Conservation (phyloP, 2,888 invertebrate species). For the Ochropacha duplaris region DNA sequence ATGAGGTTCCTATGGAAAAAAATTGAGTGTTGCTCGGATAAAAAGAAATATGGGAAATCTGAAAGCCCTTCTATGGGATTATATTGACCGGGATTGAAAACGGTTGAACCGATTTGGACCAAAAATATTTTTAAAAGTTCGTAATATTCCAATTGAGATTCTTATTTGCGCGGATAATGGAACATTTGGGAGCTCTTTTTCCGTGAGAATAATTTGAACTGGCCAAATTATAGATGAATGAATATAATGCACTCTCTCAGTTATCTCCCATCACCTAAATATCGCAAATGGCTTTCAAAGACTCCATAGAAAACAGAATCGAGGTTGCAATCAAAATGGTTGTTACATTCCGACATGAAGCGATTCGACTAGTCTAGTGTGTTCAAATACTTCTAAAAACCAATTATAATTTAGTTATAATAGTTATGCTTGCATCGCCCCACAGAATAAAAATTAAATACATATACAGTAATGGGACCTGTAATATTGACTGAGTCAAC, state of each 20-base stretch:
- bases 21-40: too few species aligned
- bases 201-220: too few species aligned
- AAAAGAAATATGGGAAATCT: too few species aligned
- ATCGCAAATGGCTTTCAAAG: background rate
- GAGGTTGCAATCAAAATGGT: slow-evolving; percentile 23
- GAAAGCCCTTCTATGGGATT: too few species aligned
- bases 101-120: too few species aligned
- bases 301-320: background rate
- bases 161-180: too few species aligned
- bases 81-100: too few species aligned
- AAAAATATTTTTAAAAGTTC: too few species aligned
- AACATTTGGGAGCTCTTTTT: too few species aligned
- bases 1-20: too few species aligned
- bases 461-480: slow-evolving; percentile 69
- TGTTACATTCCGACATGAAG: slow-evolving; percentile 47
- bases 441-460: slow-evolving; percentile 23
- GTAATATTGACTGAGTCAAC: slow-evolving; percentile 68
- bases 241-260: background rate
- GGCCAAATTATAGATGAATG: background rate
- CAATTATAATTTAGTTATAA: slow-evolving; percentile 40
- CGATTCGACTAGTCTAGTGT: slow-evolving; percentile 62
- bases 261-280: background rate
- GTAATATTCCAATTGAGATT: too few species aligned
- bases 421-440: slow-evolving; percentile 38
- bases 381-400: slow-evolving; percentile 55